phyloP scores from a whole-genome alignment of 2,888 invertebrate species.

The Agrotis segetum region DNA sequence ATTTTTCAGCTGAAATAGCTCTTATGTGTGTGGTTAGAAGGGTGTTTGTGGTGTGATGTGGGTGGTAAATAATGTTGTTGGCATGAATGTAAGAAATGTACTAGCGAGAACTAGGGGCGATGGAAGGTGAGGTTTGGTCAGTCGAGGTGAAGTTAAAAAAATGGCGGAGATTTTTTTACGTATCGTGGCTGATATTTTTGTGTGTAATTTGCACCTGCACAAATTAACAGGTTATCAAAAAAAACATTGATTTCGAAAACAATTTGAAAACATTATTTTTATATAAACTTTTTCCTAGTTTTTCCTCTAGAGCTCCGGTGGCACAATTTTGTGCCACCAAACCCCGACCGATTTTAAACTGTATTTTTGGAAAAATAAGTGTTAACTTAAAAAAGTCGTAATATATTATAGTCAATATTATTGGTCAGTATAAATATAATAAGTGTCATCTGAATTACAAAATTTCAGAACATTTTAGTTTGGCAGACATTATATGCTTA shows the following conservation, averaged over 20 bases:
- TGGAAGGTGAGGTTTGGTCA: conserved; percentile 29
- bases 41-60: not conserved
- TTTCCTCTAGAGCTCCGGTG: too few relatives aligned
- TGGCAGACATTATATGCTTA: too few relatives aligned
- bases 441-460: not conserved
- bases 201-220: not conserved
- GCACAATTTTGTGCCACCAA: too few relatives aligned
- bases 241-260: not conserved
- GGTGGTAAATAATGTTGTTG: conserved; percentile 20
- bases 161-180: not conserved
- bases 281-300: not conserved
- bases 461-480: too few relatives aligned
- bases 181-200: too few relatives aligned
- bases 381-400: too few relatives aligned
- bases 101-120: conserved; percentile 61
- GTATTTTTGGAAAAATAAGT: too few relatives aligned
- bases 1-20: conserved; percentile 25
- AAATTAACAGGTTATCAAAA: not conserved
- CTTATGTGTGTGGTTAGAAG: conserved; percentile 5
- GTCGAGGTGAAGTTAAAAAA: conserved; percentile 14
- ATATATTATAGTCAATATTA: too few relatives aligned
- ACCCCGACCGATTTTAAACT: too few relatives aligned
- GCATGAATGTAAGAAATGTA: conserved; percentile 66
- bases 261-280: too few relatives aligned
- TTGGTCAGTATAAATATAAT: not conserved